These are phyloP conservation scores for Irena cyanogastra DNA, from an alignment of 2,113 vertebrate genomes.

Conservation along the genomic window DNA sequence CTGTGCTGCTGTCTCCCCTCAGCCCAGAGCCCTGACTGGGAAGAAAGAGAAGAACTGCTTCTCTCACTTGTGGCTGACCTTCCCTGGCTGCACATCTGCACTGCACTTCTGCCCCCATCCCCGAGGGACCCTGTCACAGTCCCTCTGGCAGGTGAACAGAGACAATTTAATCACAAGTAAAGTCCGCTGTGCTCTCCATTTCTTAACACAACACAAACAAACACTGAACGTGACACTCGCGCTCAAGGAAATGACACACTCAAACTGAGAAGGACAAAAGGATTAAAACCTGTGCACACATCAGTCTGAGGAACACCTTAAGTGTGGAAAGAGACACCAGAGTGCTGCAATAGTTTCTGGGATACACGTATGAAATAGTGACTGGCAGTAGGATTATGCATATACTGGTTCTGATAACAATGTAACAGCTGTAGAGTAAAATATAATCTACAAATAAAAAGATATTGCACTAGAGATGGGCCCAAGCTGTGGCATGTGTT, in stretches of 20 bases:
- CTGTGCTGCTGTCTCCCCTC: background rate
- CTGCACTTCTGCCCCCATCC: background rate
- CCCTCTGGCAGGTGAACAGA: conserved; percentile 26
- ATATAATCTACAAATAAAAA: conserved; percentile 22
- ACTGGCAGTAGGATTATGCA: conserved; percentile 39
- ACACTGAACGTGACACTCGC: conserved; percentile 7
- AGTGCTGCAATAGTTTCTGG: background rate
- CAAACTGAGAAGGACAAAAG: conserved; percentile 1
- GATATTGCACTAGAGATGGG: conserved; percentile 35
- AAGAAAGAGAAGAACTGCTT: conserved; percentile 5
- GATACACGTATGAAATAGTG: conserved; percentile 7
- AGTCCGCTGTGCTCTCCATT: conserved; percentile 40
- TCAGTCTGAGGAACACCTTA: conserved; percentile 27
- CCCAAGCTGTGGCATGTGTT: background rate
- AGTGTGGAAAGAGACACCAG: background rate
- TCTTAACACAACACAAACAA: conserved; percentile 2
- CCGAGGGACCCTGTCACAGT: background rate
- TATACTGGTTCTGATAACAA: conserved; percentile 44
- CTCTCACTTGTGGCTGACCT: conserved; percentile 28
- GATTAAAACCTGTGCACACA: background rate
- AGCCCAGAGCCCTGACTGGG: background rate
- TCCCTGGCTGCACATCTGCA: conserved; percentile 1
- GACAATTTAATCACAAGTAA: background rate
- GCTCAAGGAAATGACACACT: background rate
- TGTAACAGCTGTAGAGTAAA: conserved; percentile 26